Base-by-base conservation (phyloP, 2,113 vertebrate species). In the Cyanistes caeruleus region DNA sequence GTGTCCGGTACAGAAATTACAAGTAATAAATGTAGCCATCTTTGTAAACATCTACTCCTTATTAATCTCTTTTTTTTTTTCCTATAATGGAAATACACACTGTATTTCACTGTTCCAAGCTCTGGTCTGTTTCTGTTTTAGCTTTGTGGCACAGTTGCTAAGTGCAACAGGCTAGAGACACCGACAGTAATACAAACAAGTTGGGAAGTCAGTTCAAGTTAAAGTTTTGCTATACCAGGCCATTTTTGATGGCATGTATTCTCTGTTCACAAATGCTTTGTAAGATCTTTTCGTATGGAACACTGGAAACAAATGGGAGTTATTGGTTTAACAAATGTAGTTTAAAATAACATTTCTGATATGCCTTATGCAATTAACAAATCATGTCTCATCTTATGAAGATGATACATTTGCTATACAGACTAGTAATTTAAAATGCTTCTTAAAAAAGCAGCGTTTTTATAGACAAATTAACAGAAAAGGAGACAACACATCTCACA, bases 381-480 rank as follows among this genome's bases (percentile, higher is more conserved):
- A 94, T 88, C 62, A 92, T 98, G 81, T 96, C 91, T 97, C 96
- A 98, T 96, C 95, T 98, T 97, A 98, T 94, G 97, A 97, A 97
- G 94, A 97, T 95, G 94, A 97, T 90, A 84, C 91, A 91, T 95
- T 93, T 92, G 83, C 76, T 93, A 82, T 73, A 94, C 84, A 96
- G 87, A 96, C 89, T 79, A 90, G 90, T 87, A 85, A 93, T 97
- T 97, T 96, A 82, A 97, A 96, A 97, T 93, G 94, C 93, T 93
- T 56, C 93, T 96, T 91, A n/a, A 88, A 64, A 90, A 68, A 95
- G 73, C 60, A 97, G 82, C 93, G 95, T 93, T 95, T 95, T 95
- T 92, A 79, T 55, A 95, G 55, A 96, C 95, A 97, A 84, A 92
- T 94, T 87, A 91, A 97, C 93, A 97, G 91, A 95, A 94, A 90